A percentile compares a stretch with the other conserved stretches of the same genome.
Evolutionary conservation across 2,888 invertebrate genomes (phyloP).

Genomic region (Drosophila pseudotakahashii): DNA sequence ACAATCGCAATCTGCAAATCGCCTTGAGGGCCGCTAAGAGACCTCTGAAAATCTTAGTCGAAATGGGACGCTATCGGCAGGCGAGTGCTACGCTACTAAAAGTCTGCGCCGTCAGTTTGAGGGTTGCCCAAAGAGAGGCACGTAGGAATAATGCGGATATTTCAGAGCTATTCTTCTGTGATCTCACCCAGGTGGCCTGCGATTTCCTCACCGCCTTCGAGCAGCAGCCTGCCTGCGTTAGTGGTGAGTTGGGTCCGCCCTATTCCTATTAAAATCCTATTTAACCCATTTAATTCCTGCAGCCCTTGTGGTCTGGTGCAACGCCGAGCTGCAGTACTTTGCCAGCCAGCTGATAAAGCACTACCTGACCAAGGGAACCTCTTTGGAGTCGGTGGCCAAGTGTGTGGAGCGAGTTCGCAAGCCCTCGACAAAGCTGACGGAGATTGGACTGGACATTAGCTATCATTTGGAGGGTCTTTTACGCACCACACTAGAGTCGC

Average conservation of each 20-base stretch:
- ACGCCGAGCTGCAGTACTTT: conserved; percentile 91
- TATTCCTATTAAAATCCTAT: background rate
- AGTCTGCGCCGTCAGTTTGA: conserved; percentile 83
- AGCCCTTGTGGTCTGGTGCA: conserved; percentile 96
- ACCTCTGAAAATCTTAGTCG: conserved; percentile 91
- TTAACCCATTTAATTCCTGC: background rate
- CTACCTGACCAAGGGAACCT: conserved; percentile 95
- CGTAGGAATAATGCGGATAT: conserved; percentile 83
- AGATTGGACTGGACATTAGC: conserved; percentile 94
- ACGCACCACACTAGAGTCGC: conserved; percentile 86
- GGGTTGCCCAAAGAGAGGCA: conserved; percentile 83
- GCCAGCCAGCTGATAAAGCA: conserved; percentile 93
- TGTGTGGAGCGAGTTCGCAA: conserved; percentile 92
- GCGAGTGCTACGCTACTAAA: conserved; percentile 82
- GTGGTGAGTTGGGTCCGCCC: conserved; percentile 85
- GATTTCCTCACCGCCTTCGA: conserved; percentile 94
- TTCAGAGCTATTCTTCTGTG: conserved; percentile 89
- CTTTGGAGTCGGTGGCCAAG: conserved; percentile 92
- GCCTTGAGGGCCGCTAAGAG: conserved; percentile 93
- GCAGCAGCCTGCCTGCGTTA: conserved; percentile 89
- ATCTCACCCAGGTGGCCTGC: conserved; percentile 88
- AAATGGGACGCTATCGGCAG: conserved; percentile 84
- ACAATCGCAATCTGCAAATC: conserved; percentile 95
- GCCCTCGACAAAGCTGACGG: conserved; percentile 85
- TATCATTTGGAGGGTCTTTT: conserved; percentile 95